A percentile compares a stretch with the other conserved stretches of the same genome.
These are phyloP conservation scores for Stenchaetothrips biformis DNA, from an alignment of 2,888 invertebrate species.

Conservation along the genomic window DNA sequence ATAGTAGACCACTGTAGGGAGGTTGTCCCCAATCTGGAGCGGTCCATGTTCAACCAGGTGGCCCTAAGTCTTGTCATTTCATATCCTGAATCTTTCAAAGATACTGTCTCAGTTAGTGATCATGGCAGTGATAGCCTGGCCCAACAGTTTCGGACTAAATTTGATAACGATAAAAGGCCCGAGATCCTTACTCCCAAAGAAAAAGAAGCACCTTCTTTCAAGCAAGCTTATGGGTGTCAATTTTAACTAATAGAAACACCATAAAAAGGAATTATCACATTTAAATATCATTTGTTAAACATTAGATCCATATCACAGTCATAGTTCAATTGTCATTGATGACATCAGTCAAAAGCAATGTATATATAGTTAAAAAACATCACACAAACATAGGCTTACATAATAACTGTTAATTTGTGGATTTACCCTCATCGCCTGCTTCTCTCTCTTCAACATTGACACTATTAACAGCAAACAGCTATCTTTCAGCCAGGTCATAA, in stretches of 20 bases:
- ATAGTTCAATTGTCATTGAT: background rate
- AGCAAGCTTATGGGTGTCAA: background rate
- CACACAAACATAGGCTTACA: background rate
- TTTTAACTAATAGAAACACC: background rate
- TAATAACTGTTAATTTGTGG: background rate
- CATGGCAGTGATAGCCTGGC: background rate
- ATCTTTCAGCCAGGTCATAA: background rate
- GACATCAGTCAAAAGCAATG: background rate
- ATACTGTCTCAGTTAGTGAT: background rate
- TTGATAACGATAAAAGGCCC: background rate
- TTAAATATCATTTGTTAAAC: background rate
- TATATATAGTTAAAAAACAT: background rate
- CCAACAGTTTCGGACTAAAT: background rate
- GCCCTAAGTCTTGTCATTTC: background rate
- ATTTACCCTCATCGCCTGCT: background rate
- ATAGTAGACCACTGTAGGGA: background rate
- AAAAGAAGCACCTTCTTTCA: background rate
- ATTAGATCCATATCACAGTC: background rate
- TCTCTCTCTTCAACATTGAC: background rate
- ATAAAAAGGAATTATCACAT: background rate
- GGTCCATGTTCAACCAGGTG: background rate
- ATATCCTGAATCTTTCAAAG: background rate
- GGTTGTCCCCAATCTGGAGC: background rate
- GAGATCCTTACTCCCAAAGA: background rate
- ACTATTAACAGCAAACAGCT: background rate